Evolutionary conservation across 2,888 invertebrate genomes (phyloP).

Genomic region (Oxyscelio sp.): DNA sequence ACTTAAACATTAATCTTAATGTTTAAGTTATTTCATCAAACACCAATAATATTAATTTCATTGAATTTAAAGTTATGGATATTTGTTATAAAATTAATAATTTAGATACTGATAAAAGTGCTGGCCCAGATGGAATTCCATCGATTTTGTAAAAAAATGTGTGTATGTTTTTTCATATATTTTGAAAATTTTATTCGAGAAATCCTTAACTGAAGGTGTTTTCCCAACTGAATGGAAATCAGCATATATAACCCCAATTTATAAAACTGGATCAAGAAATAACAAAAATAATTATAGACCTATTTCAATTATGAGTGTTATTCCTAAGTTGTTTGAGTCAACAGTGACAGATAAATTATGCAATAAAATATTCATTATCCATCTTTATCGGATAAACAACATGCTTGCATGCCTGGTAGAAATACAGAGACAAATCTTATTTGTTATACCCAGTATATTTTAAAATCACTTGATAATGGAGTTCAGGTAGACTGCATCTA

Average conservation of each 20-base stretch:
- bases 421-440: background rate
- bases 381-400: background rate
- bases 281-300: background rate
- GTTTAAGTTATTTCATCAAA: no score
- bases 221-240: slow-evolving; percentile 17
- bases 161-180: background rate
- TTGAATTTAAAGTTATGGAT: background rate
- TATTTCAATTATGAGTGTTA: no score
- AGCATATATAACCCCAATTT: slow-evolving; percentile 14
- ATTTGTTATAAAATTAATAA: background rate
- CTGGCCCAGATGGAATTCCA: no score
- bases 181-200: slow-evolving; percentile 10
- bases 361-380: no score
- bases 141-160: no score
- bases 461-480: background rate
- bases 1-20: no score
- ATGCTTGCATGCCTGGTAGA: background rate
- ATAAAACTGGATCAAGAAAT: slow-evolving; percentile 6
- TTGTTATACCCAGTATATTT: background rate
- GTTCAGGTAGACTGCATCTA: background rate
- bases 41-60: background rate
- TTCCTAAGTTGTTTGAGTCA: no score
- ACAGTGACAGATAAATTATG: no score
- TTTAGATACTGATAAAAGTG: background rate
- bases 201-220: background rate